Evolutionary conservation across 37 sponge, comb jelly and placozoan species (phyloP).

Genomic region (Mnemiopsis leidyi): DNA sequence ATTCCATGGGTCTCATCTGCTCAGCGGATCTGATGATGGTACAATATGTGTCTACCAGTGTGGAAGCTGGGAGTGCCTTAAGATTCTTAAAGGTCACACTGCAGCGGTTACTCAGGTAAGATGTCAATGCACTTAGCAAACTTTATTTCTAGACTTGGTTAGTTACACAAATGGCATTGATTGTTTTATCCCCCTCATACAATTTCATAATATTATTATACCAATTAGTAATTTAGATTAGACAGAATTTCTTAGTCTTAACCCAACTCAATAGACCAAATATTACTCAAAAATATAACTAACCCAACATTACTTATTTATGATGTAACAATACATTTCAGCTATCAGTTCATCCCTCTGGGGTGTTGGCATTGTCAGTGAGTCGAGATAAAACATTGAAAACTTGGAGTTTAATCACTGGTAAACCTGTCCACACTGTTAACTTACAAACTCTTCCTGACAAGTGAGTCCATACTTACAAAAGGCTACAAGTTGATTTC

Average conservation of each 20-base stretch:
- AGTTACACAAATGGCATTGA: too few species aligned
- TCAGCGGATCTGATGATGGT: slow-evolving; percentile 56
- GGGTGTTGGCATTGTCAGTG: slow-evolving; percentile 53
- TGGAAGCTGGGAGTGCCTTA: slow-evolving; percentile 45
- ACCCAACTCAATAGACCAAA: too few species aligned
- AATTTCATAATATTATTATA: too few species aligned
- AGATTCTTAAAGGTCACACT: slow-evolving; percentile 45
- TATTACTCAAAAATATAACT: too few species aligned
- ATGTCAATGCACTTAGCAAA: too few species aligned
- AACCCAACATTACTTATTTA: too few species aligned
- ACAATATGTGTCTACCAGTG: slow-evolving; percentile 47
- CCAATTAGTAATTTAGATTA: too few species aligned
- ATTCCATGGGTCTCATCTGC: slow-evolving; percentile 54
- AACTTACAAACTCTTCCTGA: slow-evolving; percentile 44
- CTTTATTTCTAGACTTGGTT: too few species aligned
- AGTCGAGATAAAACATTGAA: slow-evolving; percentile 45
- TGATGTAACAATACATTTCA: too few species aligned
- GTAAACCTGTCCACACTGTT: slow-evolving; percentile 53
- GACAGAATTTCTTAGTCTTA: too few species aligned
- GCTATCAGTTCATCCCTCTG: slow-evolving; percentile 62
- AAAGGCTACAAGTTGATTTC: too few species aligned
- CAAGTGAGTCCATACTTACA: neutral
- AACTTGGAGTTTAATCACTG: slow-evolving; percentile 65
- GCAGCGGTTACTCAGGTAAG: slow-evolving; percentile 14
- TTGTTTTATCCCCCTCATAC: too few species aligned